Evolutionary conservation across 2,888 invertebrate species (phyloP), one percentile per base, ranked within the genome.

Genomic region (Cerastis rubricosa): DNA sequence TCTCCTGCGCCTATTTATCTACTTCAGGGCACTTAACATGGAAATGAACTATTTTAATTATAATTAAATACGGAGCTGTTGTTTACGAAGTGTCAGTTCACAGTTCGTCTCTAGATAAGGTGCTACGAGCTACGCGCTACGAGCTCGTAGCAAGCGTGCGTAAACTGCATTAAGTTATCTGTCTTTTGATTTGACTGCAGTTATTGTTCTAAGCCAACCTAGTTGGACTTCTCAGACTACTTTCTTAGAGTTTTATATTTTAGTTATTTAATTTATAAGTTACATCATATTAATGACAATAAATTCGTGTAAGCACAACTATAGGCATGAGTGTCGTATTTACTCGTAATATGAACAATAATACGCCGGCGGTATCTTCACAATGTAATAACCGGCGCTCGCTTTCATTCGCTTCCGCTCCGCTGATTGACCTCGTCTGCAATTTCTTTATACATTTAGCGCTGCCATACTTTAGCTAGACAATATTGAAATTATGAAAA

Each of bases 381-480:
- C 70, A 79, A 81, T 85, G 74, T 87, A 87, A 87, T 85, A 83
- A 85, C 80, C 82, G 72, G 78, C 74, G 72, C 75, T 74, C 69
- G 71, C 59, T 35, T 59, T 19, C 59, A 59, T 83, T 80, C 75
- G 80, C 80, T 87, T 88, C 86, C 85, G 77, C 84, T 83, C 78
- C 80, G 79, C 87, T 85, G 89, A 85, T 76, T 79, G 78, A 84
- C 81, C 81, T 85, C 72, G 66, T 54, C 67, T 84, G 83, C 82
- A 82, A 79, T 79, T 81, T 73, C 77, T 85, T 87, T 83, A 76
- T 78, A 74, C 29, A 83, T 84, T 80, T 71, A 78, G 76, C 71
- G 75, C 65, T 51, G 77, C 71, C 54, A 80, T 71, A 81, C 70
- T 74, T 77, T 80, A 54, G 35, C 25, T 14, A 19, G 17, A 49